Percentiles rank a stretch among this genome's conserved stretches.
phyloP scores from a whole-genome alignment of 2,888 invertebrate species.

The Lasioglossum lativentre region DNA sequence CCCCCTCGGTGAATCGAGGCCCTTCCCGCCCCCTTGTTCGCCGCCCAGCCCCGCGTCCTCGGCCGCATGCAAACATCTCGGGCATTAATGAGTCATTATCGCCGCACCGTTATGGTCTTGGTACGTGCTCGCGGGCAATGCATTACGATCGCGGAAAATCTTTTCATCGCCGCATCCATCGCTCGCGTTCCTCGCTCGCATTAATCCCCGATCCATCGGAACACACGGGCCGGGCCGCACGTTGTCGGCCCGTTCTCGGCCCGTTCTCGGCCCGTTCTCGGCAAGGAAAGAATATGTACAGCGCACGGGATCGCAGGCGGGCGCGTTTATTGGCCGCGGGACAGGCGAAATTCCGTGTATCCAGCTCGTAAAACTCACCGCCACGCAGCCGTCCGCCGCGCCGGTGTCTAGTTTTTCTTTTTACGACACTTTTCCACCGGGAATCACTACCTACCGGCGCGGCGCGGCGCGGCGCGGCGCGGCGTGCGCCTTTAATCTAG shows the following conservation, averaged over 20 bases:
- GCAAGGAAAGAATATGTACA: constrained; percentile 10
- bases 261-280: not conserved
- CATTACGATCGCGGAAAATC: constrained; percentile 69
- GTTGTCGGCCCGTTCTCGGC: not conserved
- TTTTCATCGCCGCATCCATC: constrained; percentile 65
- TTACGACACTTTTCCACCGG: constrained; percentile 29
- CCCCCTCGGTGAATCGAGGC: constrained; percentile 45
- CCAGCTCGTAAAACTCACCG: constrained; percentile 23
- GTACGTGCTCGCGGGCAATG: constrained; percentile 68
- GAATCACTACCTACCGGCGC: constrained; percentile 1
- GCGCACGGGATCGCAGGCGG: not conserved
- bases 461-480: not conserved
- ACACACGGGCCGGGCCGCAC: not conserved
- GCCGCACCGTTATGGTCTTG: constrained; percentile 71
- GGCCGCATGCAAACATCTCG: constrained; percentile 70
- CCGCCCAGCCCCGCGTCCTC: not conserved
- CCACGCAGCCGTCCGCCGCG: not conserved
- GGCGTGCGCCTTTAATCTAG: constrained; percentile 30
- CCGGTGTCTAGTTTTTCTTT: not conserved
- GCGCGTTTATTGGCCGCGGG: constrained; percentile 19
- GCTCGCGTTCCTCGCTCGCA: constrained; percentile 47
- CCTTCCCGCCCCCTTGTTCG: not conserved
- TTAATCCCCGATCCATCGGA: constrained; percentile 58
- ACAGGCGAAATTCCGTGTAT: constrained; percentile 43
- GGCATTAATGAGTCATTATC: constrained; percentile 75